Evolutionary conservation across 2,113 vertebrate genomes (phyloP).

Genomic region (Platysternon megacephalum): DNA sequence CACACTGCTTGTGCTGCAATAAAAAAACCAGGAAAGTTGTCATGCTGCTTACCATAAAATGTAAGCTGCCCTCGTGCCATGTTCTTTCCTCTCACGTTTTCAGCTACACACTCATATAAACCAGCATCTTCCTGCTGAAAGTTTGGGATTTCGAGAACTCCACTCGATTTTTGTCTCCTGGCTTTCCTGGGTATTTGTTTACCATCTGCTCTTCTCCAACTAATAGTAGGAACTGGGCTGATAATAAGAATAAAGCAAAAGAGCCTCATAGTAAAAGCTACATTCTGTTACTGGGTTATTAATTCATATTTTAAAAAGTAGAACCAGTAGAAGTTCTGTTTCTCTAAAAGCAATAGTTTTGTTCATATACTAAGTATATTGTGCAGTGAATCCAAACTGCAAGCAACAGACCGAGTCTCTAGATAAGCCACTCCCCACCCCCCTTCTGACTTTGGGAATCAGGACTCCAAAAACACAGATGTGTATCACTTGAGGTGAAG

Average conservation of each 20-base stretch:
- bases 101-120: conserved; percentile 92
- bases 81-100: conserved; percentile 93
- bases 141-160: conserved; percentile 94
- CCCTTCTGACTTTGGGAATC: neutral
- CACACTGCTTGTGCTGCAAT: neutral
- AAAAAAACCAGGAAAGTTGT: neutral
- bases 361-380: neutral
- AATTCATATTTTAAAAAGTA: neutral
- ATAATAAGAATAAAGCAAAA: neutral
- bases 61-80: conserved; percentile 92
- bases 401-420: neutral
- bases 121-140: conserved; percentile 97
- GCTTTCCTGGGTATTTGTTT: conserved; percentile 91
- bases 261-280: accelerated
- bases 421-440: neutral
- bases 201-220: conserved; percentile 89
- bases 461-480: neutral
- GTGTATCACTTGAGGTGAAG: neutral
- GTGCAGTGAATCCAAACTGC: no score
- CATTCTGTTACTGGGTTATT: neutral
- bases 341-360: neutral
- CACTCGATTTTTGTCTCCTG: conserved; percentile 88
- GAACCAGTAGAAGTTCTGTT: neutral
- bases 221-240: conserved; percentile 93
- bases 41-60: conserved; percentile 89